These are phyloP conservation scores for Spialia ferax DNA, from an alignment of 2,888 invertebrate species.

Conservation along the genomic window DNA sequence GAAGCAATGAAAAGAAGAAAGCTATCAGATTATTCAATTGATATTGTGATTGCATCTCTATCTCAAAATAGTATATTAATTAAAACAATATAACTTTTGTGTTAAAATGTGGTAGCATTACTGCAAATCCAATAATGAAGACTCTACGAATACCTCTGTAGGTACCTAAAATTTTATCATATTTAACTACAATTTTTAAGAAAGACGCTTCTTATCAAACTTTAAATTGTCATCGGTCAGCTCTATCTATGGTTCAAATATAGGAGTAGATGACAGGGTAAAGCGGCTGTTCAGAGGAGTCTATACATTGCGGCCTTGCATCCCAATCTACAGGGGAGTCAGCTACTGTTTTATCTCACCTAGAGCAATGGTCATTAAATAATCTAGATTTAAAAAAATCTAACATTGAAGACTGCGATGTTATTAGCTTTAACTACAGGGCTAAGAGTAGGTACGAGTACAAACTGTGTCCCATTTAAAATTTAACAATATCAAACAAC, in stretches of 20 bases:
- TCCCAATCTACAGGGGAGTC: background rate
- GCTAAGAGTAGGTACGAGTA: background rate
- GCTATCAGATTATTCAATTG: background rate
- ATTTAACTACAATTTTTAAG: background rate
- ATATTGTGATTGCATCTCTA: constrained; percentile 5
- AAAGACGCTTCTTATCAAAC: background rate
- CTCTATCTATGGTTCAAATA: background rate
- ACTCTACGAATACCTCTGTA: background rate
- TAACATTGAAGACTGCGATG: background rate
- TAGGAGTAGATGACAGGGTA: background rate
- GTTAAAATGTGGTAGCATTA: background rate
- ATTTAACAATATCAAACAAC: background rate
- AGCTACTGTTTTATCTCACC: background rate
- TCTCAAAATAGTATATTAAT: background rate
- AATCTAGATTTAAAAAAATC: background rate
- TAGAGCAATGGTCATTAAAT: background rate
- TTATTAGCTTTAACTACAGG: background rate
- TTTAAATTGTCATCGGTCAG: background rate
- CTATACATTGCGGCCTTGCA: background rate
- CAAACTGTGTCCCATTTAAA: background rate
- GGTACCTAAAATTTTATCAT: background rate
- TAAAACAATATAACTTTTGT: background rate
- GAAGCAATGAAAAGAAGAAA: background rate
- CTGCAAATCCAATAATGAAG: background rate
- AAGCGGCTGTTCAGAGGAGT: background rate